Conservation (phyloP, 2,888 invertebrate species). For the Diarsia dahlii region DNA sequence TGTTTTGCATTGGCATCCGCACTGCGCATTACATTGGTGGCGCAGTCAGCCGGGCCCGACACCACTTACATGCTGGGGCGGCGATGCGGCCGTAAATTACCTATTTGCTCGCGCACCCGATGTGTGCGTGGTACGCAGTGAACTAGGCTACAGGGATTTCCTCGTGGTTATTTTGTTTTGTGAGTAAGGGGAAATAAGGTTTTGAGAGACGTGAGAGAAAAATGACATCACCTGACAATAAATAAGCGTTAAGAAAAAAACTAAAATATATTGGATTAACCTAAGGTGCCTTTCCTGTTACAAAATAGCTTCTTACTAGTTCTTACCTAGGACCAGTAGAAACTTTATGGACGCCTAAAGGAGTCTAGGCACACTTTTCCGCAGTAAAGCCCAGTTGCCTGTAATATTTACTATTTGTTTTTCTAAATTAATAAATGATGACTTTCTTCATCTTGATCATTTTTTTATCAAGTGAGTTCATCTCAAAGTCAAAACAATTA, state of each 20-base stretch:
- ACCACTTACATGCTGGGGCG: conserved; percentile 58
- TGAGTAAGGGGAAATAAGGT: not conserved
- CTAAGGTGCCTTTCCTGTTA: not conserved
- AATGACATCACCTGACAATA: not conserved
- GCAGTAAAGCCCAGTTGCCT: too few species aligned
- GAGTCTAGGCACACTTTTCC: not conserved
- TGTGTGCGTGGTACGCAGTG: conserved; percentile 43
- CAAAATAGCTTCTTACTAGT: not conserved
- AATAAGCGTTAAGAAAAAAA: not conserved
- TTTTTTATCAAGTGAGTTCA: too few species aligned
- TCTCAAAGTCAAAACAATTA: too few species aligned
- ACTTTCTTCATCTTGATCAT: not conserved
- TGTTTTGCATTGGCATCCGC: conserved; percentile 74
- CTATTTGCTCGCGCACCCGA: conserved; percentile 36
- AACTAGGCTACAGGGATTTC: conserved; percentile 19
- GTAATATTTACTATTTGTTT: too few species aligned
- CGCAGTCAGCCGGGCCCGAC: conserved; percentile 52
- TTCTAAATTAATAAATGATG: not conserved
- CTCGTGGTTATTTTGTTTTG: conserved; percentile 10
- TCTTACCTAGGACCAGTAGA: not conserved
- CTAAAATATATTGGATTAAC: not conserved
- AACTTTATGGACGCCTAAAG: not conserved
- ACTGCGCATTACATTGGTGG: conserved; percentile 73
- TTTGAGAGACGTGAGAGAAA: not conserved
- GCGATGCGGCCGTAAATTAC: conserved; percentile 56